Evolutionary conservation across 2,797 vertebrate genomes (phyloP).

Genomic region (Euphonia xanthogaster): DNA sequence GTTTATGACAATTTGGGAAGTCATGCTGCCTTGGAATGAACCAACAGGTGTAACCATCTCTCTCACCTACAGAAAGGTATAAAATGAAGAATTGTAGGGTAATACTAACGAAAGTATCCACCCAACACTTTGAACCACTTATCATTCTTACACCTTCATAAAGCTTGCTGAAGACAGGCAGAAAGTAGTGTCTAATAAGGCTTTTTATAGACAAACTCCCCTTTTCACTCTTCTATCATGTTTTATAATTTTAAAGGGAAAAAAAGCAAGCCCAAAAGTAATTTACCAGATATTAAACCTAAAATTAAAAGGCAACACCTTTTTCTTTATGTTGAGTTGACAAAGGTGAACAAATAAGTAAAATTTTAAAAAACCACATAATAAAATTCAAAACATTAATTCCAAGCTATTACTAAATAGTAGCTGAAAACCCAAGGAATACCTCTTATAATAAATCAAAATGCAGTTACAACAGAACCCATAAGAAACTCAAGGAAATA

Average conservation of each 20-base stretch:
- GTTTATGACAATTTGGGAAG: background rate
- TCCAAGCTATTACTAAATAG: background rate
- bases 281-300: conserved; percentile 16
- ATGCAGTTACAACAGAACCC: background rate
- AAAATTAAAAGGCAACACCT: conserved; percentile 10
- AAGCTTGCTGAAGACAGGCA: background rate
- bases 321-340: background rate
- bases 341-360: background rate
- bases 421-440: background rate
- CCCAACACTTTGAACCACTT: background rate
- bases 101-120: background rate
- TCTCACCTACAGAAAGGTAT: background rate
- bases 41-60: background rate
- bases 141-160: background rate
- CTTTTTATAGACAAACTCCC: background rate
- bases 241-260: background rate
- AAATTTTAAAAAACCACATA: background rate
- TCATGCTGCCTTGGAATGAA: background rate
- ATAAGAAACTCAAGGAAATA: background rate
- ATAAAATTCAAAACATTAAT: background rate
- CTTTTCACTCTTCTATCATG: background rate
- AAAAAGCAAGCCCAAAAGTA: background rate
- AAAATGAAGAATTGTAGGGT: background rate
- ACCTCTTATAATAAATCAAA: background rate
- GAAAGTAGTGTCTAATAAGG: background rate